Conservation (phyloP, 2,888 invertebrate species). For the Junonia oenone region DNA sequence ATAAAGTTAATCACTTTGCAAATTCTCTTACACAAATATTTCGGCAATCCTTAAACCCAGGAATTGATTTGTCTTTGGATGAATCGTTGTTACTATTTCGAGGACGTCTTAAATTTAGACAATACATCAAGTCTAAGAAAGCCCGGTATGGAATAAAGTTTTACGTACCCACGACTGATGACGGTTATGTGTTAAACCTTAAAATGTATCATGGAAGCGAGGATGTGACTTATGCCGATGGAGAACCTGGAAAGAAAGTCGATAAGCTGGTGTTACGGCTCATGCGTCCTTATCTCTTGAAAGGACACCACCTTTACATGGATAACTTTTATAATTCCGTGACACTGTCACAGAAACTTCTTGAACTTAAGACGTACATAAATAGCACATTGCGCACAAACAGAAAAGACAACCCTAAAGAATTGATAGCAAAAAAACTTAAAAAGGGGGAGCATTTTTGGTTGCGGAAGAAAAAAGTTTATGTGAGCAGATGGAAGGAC, state of each 20-base stretch:
- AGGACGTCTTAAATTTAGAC: conserved; percentile 25
- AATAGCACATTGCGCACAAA: conserved; percentile 30
- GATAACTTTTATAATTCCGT: conserved; percentile 33
- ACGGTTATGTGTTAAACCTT: conserved; percentile 37
- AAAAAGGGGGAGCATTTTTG: conserved; percentile 38
- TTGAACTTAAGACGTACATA: conserved; percentile 31
- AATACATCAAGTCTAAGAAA: conserved; percentile 29
- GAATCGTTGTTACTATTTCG: conserved; percentile 33
- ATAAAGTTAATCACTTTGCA: conserved; percentile 18
- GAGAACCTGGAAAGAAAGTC: not conserved
- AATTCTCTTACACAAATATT: conserved; percentile 16
- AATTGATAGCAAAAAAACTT: conserved; percentile 29
- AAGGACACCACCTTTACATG: conserved; percentile 38
- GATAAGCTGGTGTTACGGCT: conserved; percentile 33
- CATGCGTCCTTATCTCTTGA: conserved; percentile 35
- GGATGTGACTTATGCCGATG: too few relatives aligned
- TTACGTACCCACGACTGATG: conserved; percentile 29
- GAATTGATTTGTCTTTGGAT: conserved; percentile 31
- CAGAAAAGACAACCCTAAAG: conserved; percentile 31
- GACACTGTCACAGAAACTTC: conserved; percentile 28
- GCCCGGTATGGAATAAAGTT: conserved; percentile 37
- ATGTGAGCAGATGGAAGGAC: conserved; percentile 38
- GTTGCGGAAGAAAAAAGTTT: conserved; percentile 35
- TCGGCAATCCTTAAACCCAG: conserved; percentile 19
- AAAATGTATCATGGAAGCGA: conserved; percentile 34